Conservation (phyloP, 2,888 invertebrate genomes). For the Lithosia quadra region DNA sequence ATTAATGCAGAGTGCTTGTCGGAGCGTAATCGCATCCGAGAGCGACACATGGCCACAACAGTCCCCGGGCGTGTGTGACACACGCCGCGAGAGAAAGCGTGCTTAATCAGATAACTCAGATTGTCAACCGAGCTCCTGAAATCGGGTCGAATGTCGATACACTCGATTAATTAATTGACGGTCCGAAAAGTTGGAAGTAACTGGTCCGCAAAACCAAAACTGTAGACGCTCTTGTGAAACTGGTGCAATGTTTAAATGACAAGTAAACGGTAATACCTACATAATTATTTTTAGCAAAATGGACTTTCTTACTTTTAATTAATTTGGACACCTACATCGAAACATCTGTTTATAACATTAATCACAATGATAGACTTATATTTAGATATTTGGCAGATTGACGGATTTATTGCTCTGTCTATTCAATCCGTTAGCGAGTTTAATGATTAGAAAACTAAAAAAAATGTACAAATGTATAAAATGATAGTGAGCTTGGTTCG, state of each 20-base stretch:
- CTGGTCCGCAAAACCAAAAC: conserved; percentile 78
- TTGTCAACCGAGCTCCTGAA: conserved; percentile 86
- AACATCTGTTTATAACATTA: background rate
- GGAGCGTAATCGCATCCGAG: conserved; percentile 65
- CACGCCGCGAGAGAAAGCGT: conserved; percentile 83
- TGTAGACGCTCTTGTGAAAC: conserved; percentile 74
- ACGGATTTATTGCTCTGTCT: background rate
- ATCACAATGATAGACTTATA: background rate
- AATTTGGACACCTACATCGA: background rate
- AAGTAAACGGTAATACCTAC: conserved; percentile 37
- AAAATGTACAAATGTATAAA: background rate
- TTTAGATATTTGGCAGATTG: background rate
- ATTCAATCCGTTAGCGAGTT: background rate
- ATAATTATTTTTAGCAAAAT: conserved; percentile 30
- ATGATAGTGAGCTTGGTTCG: background rate
- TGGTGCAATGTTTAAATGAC: conserved; percentile 44
- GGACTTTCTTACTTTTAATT: background rate
- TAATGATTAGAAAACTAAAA: background rate
- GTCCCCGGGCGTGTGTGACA: conserved; percentile 67
- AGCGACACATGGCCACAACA: conserved; percentile 63
- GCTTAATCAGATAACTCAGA: conserved; percentile 86
- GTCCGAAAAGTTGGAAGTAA: conserved; percentile 80
- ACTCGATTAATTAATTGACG: conserved; percentile 86
- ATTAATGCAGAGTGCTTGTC: conserved; percentile 77
- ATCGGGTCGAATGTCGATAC: conserved; percentile 86